Base-by-base conservation (phyloP, 2,797 vertebrate genomes). In the Kryptolebias ocellatus region DNA sequence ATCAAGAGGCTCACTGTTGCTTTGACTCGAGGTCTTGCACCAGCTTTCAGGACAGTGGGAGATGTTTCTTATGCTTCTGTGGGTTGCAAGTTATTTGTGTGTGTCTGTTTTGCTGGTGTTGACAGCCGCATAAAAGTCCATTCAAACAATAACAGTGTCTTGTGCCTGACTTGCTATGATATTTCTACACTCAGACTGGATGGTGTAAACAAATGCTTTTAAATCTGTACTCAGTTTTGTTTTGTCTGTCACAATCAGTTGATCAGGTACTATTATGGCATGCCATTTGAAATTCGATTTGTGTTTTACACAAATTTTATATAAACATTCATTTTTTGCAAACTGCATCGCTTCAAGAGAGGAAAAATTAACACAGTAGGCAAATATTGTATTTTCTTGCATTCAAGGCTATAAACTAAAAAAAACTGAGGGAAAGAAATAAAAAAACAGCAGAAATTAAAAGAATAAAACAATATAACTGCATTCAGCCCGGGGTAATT, bases 1-100 rank as follows among this genome's bases (percentile, higher is more conserved):
- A 93, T 94, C 90, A 93, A 92, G 88, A 87, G 84, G 70, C 75
- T 81, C 34, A 62, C 68, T 69, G 74, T 57, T 86, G 83, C 86
- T 92, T 85, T 87, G 86, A 88, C 87, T 84, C 64, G 61, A 79
- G 64, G 15, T 50, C 71, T 82, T 16, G 44, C 50, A 64, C 78
- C 84, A 83, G 74, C 64, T 57, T 74, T 80, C 64, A 66, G 72
- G 69, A 79, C 67, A 76, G 72, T 71, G 53, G 46, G 67, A 84
- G 72, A 80, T 44, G 15, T 65, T 71, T 66, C 12, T 59, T 67
- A 72, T 83, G 83, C 70, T 78, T 73, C 56, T 60, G 64, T 28
- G 34, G 31, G 49, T 59, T 79, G 49, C 37, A 27, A 64, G 62
- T 67, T 72, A 47, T 87, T 84, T 76, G 64, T 67, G 17, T 64